These are phyloP conservation scores for Halcyon chelicuti DNA, from an alignment of 2,797 vertebrate species.

Conservation along the genomic window DNA sequence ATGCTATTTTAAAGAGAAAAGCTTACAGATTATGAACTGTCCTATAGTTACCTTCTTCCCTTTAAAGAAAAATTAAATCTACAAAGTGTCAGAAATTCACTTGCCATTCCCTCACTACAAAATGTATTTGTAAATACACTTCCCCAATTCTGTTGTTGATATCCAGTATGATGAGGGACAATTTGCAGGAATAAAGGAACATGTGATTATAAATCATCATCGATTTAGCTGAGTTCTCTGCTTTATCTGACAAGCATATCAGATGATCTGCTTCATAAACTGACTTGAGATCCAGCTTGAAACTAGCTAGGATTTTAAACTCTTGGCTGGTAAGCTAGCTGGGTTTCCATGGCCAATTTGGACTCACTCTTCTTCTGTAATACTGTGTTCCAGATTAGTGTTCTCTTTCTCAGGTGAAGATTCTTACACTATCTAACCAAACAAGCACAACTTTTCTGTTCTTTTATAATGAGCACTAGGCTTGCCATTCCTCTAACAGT, in stretches of 20 bases:
- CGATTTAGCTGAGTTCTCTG: neutral
- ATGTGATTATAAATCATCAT: constrained; percentile 12
- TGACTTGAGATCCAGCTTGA: neutral
- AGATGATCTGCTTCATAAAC: neutral
- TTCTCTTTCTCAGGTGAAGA: neutral
- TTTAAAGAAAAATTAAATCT: neutral
- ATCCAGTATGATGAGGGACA: neutral
- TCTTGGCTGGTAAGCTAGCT: neutral
- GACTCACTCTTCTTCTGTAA: neutral
- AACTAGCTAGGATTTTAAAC: constrained; percentile 13
- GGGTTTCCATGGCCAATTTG: neutral
- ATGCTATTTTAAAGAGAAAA: neutral
- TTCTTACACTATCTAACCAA: neutral
- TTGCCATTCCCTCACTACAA: neutral
- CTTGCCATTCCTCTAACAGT: neutral
- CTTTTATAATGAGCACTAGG: neutral
- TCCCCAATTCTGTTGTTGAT: neutral
- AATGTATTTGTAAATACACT: neutral
- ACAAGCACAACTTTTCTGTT: neutral
- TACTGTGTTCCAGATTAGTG: neutral
- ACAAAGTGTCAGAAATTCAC: neutral
- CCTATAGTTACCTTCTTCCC: neutral
- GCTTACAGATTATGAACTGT: neutral
- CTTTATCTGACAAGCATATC: neutral
- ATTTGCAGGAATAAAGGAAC: neutral